Base-by-base conservation (phyloP, 2,797 vertebrate genomes). In the Cetoscarus ocellatus region DNA sequence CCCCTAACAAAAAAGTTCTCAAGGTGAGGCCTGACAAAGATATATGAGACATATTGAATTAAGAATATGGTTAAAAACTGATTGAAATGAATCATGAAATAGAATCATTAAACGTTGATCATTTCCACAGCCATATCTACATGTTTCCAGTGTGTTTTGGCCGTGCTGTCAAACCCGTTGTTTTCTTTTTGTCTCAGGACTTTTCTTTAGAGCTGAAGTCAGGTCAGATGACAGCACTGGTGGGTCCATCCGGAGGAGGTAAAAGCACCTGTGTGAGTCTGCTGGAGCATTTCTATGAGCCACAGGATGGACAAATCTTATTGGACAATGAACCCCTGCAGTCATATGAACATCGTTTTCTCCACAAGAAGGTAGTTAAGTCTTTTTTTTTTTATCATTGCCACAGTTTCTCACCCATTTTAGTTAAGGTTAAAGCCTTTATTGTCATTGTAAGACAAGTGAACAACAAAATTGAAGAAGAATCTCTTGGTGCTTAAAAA, bases 211-310 rank as follows among this genome's bases (percentile, higher is more conserved):
- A 95, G 52, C 83, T 98, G 7, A 83, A n/a, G 12, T 92, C 95
- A 0, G 94, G 96, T 8, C 77, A 95, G 86, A 87, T 96, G 88
- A 96, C 93, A 0, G 96, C 95, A 0, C 75, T 98, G 45, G 95
- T 95, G 5, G 97, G 97, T 5, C 75, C 87, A 0, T 97, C 96
- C 0, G 96, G 97, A 58, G 94, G 94, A 0, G 96, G 97, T 6
- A 98, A 98, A 80, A 97, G 92, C 87, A 96, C 95, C 0, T 96
- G 96, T 7, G 95, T 93, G 4, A 94, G 91, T 73, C 86, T 98
- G 65, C 87, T 98, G 86, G 85, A 96, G 92, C 86, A 94, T 0
- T 94, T 96, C 80, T 97, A 96, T 3, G 90, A 96, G 57, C 93
- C 95, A 0, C 90, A 89, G 0, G 0, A 19, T 0, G 97, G 97